Evolutionary conservation across 2,888 invertebrate species (phyloP), one percentile per base, ranked within the genome.

Genomic region (Scaptomyza parva): DNA sequence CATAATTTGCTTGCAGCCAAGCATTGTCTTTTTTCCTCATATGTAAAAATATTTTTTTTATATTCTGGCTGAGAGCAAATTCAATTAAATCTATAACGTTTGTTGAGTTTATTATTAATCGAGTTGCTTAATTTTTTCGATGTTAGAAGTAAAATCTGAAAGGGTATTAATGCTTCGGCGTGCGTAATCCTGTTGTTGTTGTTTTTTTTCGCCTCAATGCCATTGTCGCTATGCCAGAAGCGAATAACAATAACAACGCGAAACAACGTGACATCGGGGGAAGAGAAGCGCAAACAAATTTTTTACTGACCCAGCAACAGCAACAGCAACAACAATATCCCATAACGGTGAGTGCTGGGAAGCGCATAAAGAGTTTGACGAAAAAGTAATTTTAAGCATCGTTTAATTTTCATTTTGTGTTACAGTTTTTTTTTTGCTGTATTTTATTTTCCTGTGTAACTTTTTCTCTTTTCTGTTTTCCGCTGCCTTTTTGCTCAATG

Each of bases 381-480:
- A 84, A 85, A 88, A 84, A 87, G 85, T 87, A 88, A 84, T 88
- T 84, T 84, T 84, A 85, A 87, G 88, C 88, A 87, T 84, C 83
- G 89, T 88, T 88, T 84, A 88, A 88, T 84, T 88, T 82, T 88
- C 82, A 86, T 82, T 82, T 80, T 80, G 81, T 65, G 63, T 57
- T 53, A 48, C 75, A 63, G 61, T 67, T 66, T 80, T 83, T 14
- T 54, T 24, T 17, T 30, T 50, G 28, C 18, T 26, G 9, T 11
- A 1, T 22, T 43, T 43, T 65, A 50, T 53, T 22, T 62, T 57
- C 30, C 6, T 43, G 57, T 57, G 60, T 52, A 76, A 61, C 82
- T 78, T 59, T 64, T 74, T 53, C 37, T 41, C 55, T 59, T 60
- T 74, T 53, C 37, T 39, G 50, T 61, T 62, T 55, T 61, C 41